phyloP scores from a whole-genome alignment of 2,888 invertebrate genomes.

The Nomada hirtipes region DNA sequence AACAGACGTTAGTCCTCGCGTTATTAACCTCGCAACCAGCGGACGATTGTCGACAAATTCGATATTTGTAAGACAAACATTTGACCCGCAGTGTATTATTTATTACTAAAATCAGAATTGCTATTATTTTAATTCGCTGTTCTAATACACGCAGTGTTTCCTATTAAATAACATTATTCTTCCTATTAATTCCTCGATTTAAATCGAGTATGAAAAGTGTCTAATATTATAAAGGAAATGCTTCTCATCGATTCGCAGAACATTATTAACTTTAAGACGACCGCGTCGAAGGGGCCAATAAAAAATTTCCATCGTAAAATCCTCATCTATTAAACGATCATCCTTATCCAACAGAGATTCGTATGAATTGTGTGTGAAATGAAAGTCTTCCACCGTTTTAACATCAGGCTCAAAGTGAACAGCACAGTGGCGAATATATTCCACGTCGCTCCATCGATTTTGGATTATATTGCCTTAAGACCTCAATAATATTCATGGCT shows the following conservation, averaged over 20 bases:
- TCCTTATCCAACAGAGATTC: conserved; percentile 65
- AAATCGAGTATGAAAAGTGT: too few species aligned
- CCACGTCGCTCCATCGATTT: conserved; percentile 80
- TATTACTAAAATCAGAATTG: too few species aligned
- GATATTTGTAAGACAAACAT: conserved; percentile 39
- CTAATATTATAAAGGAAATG: too few species aligned
- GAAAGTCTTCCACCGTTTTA: neutral
- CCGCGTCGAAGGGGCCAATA: neutral
- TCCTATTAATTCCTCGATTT: too few species aligned
- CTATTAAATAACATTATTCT: too few species aligned
- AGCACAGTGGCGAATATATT: conserved; percentile 77
- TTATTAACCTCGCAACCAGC: neutral
- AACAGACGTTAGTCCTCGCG: too few species aligned
- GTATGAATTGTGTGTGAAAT: conserved; percentile 21
- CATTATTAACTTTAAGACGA: too few species aligned
- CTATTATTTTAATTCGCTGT: too few species aligned
- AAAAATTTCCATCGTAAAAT: conserved; percentile 32
- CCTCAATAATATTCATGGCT: conserved; percentile 82
- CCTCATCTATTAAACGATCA: conserved; percentile 66
- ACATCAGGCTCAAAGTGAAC: conserved; percentile 30
- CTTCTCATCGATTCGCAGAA: too few species aligned
- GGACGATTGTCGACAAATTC: too few species aligned
- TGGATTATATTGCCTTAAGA: conserved; percentile 82
- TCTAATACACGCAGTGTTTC: too few species aligned
- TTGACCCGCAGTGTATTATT: conserved; percentile 30